Base-by-base conservation (phyloP, 2,113 vertebrate species). In the Caloenas nicobarica region DNA sequence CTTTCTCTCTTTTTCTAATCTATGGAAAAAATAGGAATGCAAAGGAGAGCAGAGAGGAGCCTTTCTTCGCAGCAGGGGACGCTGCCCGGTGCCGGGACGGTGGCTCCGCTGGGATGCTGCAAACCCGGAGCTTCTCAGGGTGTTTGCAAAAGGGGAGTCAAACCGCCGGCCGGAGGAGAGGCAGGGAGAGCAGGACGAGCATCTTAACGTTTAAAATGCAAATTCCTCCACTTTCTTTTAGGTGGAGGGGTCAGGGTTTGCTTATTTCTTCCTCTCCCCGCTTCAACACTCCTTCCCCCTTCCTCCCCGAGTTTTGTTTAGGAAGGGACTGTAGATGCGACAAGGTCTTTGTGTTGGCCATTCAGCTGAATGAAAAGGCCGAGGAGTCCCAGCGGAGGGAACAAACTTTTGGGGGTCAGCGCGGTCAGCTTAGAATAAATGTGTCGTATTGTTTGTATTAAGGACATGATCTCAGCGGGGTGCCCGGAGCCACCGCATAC, bases 391-490 rank as follows among this genome's bases (percentile, higher is more conserved):
- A 98, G 98, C 94, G 96, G 97, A 98, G 98, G 98, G 98, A 98
- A 98, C 98, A 98, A 98, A 99, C 99, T 99, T 99, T 98, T 98
- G 98, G 98, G 97, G 99, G 99, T 99, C 99, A 99, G 97, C 93
- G 94, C 97, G 98, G 99, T 99, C 99, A 99, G 98, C 97, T 96
- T 96, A 91, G 98, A 97, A 99, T 99, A 98, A 99, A 99, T 99
- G 98, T 96, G 98, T 91, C 80, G 97, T 97, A 99, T 99, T 99
- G 99, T 99, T 96, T 97, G 98, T 95, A 98, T 98, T 98, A 98
- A 99, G 99, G 99, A 98, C 99, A 99, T 97, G 99, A 98, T 98
- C 99, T 97, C 99, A 98, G 99, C 98, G 23, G 99, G 99, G 99
- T 98, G 99, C 98, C 98, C 97, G 96, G 98, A 98, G 98, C 97